These are phyloP conservation scores for Sinocyclocheilus grahami DNA, from an alignment of 2,113 vertebrate genomes.

Conservation along the genomic window DNA sequence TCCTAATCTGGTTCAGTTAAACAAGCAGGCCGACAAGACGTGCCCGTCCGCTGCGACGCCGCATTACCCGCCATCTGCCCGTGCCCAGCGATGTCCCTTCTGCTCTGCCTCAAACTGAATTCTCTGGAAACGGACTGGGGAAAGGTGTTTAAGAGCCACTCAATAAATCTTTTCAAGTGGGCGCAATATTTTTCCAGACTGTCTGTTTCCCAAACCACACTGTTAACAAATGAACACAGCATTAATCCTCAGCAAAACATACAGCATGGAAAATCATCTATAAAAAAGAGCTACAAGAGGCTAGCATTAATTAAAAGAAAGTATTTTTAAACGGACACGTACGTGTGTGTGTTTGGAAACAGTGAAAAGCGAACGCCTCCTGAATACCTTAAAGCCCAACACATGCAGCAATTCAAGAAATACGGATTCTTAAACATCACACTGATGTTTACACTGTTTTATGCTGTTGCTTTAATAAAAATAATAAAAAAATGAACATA, in stretches of 20 bases:
- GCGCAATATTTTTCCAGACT: neutral
- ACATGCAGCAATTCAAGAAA: neutral
- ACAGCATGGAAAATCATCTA: neutral
- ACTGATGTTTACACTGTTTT: too few relatives aligned
- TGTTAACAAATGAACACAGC: neutral
- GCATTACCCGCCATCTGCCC: neutral
- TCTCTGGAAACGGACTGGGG: neutral
- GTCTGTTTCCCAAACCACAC: neutral
- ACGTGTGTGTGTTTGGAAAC: neutral
- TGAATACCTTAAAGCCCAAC: neutral
- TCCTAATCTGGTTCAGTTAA: conserved; percentile 9
- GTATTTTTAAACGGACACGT: neutral
- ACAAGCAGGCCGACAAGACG: neutral
- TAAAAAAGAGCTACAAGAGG: neutral
- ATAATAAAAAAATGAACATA: too few relatives aligned
- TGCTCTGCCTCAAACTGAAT: conserved; percentile 9
- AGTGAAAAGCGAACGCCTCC: neutral
- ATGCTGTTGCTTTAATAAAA: too few relatives aligned
- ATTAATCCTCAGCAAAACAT: neutral
- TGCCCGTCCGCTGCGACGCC: neutral
- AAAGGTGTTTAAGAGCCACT: neutral
- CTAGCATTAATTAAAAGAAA: neutral
- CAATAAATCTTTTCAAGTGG: neutral
- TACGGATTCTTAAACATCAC: too few relatives aligned
- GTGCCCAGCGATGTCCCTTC: neutral